Conservation (phyloP, 2,888 invertebrate genomes). For the Pandemis heparana region DNA sequence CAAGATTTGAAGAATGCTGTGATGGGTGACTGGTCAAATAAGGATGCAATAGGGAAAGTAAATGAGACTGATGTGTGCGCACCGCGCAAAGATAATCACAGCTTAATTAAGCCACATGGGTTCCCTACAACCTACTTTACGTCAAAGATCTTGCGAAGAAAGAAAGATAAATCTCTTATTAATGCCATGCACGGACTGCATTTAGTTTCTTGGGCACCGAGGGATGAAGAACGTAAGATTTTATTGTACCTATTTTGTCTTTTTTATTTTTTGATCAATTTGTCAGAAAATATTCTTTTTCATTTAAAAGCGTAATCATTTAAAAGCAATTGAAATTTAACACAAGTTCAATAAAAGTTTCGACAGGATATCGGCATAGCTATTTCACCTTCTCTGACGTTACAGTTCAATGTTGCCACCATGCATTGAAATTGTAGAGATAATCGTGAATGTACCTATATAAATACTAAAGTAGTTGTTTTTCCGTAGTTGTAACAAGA, state of each 20-base stretch:
- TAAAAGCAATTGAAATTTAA: too few relatives aligned
- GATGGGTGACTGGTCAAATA: not conserved
- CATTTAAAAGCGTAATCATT: too few relatives aligned
- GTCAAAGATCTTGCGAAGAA: conserved; percentile 1
- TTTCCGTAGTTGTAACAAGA: not conserved
- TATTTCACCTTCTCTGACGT: too few relatives aligned
- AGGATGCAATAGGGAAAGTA: not conserved
- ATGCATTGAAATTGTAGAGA: too few relatives aligned
- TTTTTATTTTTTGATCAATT: too few relatives aligned
- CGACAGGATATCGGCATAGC: too few relatives aligned
- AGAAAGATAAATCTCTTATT: not conserved
- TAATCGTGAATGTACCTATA: too few relatives aligned
- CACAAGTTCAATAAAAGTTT: too few relatives aligned
- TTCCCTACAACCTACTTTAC: not conserved
- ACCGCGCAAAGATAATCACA: not conserved
- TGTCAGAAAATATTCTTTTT: too few relatives aligned
- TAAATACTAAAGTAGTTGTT: not conserved
- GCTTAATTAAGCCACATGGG: not conserved
- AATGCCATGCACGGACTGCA: not conserved
- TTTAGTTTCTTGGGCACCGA: not conserved
- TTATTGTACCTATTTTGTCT: not conserved
- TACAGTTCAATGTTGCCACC: too few relatives aligned
- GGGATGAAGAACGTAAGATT: conserved; percentile 1
- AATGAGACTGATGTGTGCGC: not conserved
- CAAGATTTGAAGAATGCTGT: conserved; percentile 7